Conservation (phyloP, 2,113 vertebrate genomes). For the Emydura subglobosa region DNA sequence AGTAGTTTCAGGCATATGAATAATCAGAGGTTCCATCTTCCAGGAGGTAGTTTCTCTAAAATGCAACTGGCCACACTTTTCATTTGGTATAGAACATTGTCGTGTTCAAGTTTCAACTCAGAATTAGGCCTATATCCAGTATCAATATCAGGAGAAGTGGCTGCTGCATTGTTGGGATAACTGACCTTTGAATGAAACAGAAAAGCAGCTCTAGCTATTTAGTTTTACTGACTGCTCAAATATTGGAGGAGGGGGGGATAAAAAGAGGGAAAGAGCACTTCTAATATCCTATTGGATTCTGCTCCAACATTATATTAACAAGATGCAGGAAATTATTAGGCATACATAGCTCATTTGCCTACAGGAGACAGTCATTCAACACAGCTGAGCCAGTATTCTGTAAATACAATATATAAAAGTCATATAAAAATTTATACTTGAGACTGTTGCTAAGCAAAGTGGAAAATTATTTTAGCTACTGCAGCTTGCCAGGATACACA, state of each 20-base stretch:
- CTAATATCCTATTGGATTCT: background rate
- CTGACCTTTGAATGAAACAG: background rate
- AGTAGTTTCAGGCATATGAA: background rate
- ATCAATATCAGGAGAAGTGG: background rate
- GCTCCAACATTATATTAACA: background rate
- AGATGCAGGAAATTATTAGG: background rate
- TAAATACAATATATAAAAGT: conserved; percentile 17
- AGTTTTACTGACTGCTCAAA: background rate
- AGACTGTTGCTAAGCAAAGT: background rate
- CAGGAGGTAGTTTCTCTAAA: background rate
- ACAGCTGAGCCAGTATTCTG: background rate
- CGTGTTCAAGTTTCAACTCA: background rate
- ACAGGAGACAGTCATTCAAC: background rate
- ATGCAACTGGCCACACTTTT: background rate
- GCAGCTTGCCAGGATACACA: background rate
- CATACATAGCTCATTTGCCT: background rate
- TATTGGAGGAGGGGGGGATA: background rate
- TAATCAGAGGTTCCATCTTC: background rate
- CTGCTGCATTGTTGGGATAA: background rate
- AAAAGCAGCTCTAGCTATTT: rapidly evolving
- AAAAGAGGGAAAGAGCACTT: background rate
- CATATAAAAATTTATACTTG: conserved; percentile 24
- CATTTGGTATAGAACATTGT: background rate
- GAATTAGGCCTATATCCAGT: no score
- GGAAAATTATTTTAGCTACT: background rate